A percentile compares a stretch with the other conserved stretches of the same genome.
phyloP scores from a whole-genome alignment of 2,888 invertebrate genomes.

The Podabrus alpinus region DNA sequence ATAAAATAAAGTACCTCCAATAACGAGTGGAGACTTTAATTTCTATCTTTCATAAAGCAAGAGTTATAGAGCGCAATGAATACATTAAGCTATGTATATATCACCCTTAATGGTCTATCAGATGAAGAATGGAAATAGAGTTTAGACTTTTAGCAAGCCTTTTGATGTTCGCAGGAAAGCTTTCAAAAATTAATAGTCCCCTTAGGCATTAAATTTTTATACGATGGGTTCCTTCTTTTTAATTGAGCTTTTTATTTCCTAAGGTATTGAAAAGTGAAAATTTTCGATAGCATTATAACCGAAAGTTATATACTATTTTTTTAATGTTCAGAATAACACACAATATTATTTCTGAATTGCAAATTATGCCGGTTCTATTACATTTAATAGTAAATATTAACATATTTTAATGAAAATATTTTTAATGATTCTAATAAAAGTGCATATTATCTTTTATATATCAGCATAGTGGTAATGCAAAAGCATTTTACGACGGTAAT shows the following conservation, averaged over 20 bases:
- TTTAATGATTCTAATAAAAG: background rate
- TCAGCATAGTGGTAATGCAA: background rate
- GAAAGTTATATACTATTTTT: background rate
- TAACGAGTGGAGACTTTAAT: constrained; percentile 25
- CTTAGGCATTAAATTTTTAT: constrained; percentile 14
- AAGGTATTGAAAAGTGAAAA: background rate
- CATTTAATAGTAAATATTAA: background rate
- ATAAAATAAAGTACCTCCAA: constrained; percentile 15
- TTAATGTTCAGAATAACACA: background rate
- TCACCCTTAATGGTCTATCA: constrained; percentile 42
- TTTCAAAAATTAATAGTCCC: constrained; percentile 21
- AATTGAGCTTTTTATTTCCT: constrained; percentile 2
- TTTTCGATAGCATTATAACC: background rate
- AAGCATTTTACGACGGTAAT: background rate
- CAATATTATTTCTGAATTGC: background rate
- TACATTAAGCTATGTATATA: constrained; percentile 38
- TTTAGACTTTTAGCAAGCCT: constrained; percentile 20
- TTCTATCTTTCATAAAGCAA: constrained; percentile 36
- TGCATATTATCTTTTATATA: background rate
- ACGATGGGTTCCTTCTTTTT: background rate
- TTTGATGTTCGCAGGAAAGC: constrained; percentile 17
- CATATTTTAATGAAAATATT: background rate
- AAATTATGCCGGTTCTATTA: background rate
- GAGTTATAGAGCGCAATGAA: constrained; percentile 33
- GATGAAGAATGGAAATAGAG: constrained; percentile 34